Evolutionary conservation across 2,113 vertebrate species (phyloP).

Genomic region (Takifugu bimaculatus): DNA sequence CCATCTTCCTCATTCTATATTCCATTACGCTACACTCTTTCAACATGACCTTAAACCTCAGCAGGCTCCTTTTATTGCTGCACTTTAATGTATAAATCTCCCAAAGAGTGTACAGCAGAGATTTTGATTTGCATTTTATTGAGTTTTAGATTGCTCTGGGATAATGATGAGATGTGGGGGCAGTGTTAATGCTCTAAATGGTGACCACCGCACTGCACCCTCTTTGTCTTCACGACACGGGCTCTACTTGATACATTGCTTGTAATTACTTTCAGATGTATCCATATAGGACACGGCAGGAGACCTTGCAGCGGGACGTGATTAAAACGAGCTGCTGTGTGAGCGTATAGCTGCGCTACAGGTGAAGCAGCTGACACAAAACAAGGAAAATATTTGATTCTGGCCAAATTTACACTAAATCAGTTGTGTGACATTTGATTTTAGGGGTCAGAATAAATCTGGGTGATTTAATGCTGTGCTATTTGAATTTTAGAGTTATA

Average conservation of each 20-base stretch:
- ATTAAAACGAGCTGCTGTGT: constrained; percentile 4
- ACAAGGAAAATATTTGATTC: not conserved
- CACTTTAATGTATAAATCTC: constrained; percentile 63
- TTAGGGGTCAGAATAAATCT: not conserved
- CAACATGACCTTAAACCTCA: constrained; percentile 53
- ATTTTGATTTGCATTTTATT: constrained; percentile 64
- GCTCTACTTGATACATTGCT: constrained; percentile 10
- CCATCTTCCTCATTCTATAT: constrained; percentile 50
- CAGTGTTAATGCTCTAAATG: constrained; percentile 48
- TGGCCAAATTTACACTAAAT: not conserved
- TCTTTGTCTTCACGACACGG: constrained; percentile 16
- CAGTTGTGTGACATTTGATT: not conserved
- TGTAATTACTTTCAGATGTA: constrained; percentile 42
- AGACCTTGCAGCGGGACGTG: constrained; percentile 23
- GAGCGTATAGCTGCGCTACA: not conserved
- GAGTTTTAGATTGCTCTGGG: constrained; percentile 39
- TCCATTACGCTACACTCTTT: constrained; percentile 53
- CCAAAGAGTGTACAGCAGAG: constrained; percentile 30
- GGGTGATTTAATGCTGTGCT: not conserved
- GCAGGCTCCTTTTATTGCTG: constrained; percentile 44
- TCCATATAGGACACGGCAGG: constrained; percentile 21
- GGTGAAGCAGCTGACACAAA: not conserved
- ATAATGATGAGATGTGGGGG: constrained; percentile 52
- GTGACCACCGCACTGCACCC: constrained; percentile 29
- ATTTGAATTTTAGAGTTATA: not conserved